A percentile compares a stretch with the other conserved stretches of the same genome.
phyloP scores from a whole-genome alignment of 1,140 invertebrate genomes.

The Temnothorax longispinosus region DNA sequence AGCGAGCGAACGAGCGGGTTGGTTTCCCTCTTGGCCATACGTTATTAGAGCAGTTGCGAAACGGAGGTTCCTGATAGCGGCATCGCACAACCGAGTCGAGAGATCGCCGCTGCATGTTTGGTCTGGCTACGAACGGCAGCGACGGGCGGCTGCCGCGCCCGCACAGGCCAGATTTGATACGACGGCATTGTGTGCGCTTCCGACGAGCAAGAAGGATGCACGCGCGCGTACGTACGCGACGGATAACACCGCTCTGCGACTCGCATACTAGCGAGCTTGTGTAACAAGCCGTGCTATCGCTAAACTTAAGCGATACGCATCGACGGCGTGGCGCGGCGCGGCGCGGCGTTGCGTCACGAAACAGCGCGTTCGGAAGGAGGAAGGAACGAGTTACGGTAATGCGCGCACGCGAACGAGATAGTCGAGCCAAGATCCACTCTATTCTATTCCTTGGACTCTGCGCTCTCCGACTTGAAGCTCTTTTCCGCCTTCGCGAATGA shows the following conservation, averaged over 20 bases:
- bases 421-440: not conserved
- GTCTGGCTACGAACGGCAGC: constrained; percentile 44
- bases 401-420: not conserved
- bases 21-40: constrained; percentile 67
- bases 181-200: constrained; percentile 47
- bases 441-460: constrained; percentile 10
- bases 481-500: constrained; percentile 28
- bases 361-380: not conserved
- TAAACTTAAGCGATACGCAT: constrained; percentile 3
- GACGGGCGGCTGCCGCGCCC: not conserved
- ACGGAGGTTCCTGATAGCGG: constrained; percentile 76
- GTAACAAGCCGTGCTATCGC: constrained; percentile 54
- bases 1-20: not conserved
- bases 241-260: constrained; percentile 43
- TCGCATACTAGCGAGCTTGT: not conserved
- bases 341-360: not conserved
- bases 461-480: not conserved
- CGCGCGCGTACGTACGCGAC: not conserved
- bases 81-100: constrained; percentile 40
- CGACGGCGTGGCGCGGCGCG: not conserved
- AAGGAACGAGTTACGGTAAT: not conserved
- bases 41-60: constrained; percentile 78
- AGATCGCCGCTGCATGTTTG: constrained; percentile 67
- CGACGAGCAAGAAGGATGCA: constrained; percentile 53
- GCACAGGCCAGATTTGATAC: constrained; percentile 61